Evolutionary conservation across 1,140 invertebrate species (phyloP), one percentile per base, ranked within the genome.

Genomic region (Ylistrum balloti): DNA sequence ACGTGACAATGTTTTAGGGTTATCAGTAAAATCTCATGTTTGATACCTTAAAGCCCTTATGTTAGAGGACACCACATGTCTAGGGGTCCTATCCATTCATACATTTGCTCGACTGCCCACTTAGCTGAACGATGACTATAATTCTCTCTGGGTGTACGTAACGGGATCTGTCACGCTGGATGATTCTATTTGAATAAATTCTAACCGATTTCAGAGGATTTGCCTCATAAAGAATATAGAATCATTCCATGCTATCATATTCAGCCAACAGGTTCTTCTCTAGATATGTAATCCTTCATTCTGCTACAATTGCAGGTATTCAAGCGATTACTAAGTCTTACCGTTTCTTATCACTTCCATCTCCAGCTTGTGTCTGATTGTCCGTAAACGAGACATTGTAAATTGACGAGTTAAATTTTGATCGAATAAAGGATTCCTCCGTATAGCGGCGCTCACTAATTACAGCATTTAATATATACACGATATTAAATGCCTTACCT

Each of bases 191-290:
- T 11, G 28, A 74, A 74, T 11, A 17, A 74, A 74, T 74, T 22
- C n/a, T 74, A 74, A 74, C 56, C 56, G 56, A 74, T 74, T 74
- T 74, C 56, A 28, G n/a, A 11, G 56, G 56, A 74, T 74, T 74
- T 74, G 56, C n/a, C 56, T 74, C 56, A 74, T 74, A 74, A 74
- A 74, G 56, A 74, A 74, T 74, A 74, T 74, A 74, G 56, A 74
- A 74, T 74, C 22, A 74, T 74, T 74, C 56, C 56, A 74, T 74
- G 56, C 56, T 74, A 74, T 74, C 56, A 74, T 74, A 74, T 74
- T 74, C n/a, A 74, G 22, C 56, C 1, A 28, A 74, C 56, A 74
- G 56, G 56, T 74, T 28, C 56, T 28, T 3, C 22, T 74, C n/a
- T n/a, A 74, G 56, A n/a, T 74, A 74, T 74, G n/a, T 74, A n/a